phyloP scores from a whole-genome alignment of 2,113 vertebrate species.

The Hyperoodon ampullatus region DNA sequence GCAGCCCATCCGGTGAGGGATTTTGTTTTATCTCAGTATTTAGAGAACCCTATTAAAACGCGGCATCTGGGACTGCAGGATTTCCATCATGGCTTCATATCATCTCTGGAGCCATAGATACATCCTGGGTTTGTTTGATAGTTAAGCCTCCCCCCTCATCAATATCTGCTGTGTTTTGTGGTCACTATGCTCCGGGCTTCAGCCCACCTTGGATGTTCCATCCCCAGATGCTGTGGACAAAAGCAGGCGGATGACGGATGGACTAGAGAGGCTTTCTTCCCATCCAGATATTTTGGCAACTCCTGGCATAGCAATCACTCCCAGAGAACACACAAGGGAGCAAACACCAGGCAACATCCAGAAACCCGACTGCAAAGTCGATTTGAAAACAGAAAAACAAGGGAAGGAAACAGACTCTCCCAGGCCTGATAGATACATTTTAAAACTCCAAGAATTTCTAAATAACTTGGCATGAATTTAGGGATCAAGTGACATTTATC shows the following conservation, averaged over 20 bases:
- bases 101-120: not conserved
- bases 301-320: not conserved
- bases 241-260: conserved; percentile 3
- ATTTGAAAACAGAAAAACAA: conserved; percentile 39
- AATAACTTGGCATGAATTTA: conserved; percentile 39
- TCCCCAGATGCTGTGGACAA: conserved; percentile 40
- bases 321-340: not conserved
- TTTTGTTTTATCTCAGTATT: conserved; percentile 61
- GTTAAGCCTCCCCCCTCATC: not conserved
- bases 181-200: conserved; percentile 19
- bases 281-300: conserved; percentile 39
- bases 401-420: not conserved
- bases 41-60: conserved; percentile 38
- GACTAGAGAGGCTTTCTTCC: conserved; percentile 7
- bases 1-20: not conserved
- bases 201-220: conserved; percentile 16
- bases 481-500: conserved; percentile 38
- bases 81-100: not conserved
- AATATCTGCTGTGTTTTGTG: not conserved
- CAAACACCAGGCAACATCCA: conserved; percentile 40
- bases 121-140: not conserved
- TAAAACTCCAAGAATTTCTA: conserved; percentile 18
- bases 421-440: not conserved
- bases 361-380: not conserved
- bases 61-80: not conserved